Evolutionary conservation across 2,888 invertebrate genomes (phyloP).

Genomic region (Parnassius glacialis): DNA sequence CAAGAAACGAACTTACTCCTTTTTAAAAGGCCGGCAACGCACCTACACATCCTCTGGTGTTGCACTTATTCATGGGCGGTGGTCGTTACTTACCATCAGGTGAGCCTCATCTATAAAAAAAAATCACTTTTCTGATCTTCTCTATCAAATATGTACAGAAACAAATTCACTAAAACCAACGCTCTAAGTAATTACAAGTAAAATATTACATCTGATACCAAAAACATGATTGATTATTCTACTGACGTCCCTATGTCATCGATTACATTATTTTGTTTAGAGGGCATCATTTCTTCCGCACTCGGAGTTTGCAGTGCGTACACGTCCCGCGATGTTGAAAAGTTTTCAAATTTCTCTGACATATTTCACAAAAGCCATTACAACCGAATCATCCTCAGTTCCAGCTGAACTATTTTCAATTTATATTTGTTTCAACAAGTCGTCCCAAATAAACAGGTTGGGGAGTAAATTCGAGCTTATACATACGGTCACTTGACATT

Average conservation of each 20-base stretch:
- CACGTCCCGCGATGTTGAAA: slow-evolving; percentile 24
- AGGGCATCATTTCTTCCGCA: slow-evolving; percentile 16
- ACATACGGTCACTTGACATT: no score
- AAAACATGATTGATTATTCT: slow-evolving; percentile 23
- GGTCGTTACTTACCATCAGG: no score
- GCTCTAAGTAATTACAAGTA: background rate
- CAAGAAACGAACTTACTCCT: no score
- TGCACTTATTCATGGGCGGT: no score
- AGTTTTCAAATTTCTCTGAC: slow-evolving; percentile 27
- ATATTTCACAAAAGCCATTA: slow-evolving; percentile 25
- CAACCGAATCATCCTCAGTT: slow-evolving; percentile 20
- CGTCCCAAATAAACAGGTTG: no score
- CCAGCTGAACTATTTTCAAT: slow-evolving; percentile 26
- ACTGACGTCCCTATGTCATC: slow-evolving; percentile 18
- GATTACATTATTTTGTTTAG: slow-evolving; percentile 20
- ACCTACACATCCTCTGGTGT: no score
- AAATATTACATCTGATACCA: slow-evolving; percentile 4
- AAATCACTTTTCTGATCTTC: no score
- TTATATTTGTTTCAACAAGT: slow-evolving; percentile 16
- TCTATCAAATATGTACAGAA: no score
- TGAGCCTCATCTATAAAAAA: no score
- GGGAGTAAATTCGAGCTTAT: no score
- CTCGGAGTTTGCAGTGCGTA: slow-evolving; percentile 12
- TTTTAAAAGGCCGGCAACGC: no score
- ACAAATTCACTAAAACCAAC: background rate